Conservation (phyloP, 2,888 invertebrate genomes). For the Torymus auratus region DNA sequence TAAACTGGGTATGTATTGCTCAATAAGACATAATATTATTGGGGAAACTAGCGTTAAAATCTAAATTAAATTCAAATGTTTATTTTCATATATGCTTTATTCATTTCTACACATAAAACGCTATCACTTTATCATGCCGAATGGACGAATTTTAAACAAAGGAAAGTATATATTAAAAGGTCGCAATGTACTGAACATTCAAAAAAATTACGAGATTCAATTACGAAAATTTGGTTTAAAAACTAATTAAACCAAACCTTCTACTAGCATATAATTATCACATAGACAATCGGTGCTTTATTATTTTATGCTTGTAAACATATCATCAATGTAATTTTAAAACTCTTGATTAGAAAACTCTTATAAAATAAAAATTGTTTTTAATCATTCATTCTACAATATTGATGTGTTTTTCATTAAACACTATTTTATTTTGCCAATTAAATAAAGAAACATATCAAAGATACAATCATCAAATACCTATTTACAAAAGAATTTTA, state of each 20-base stretch:
- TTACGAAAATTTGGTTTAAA: conserved; percentile 29
- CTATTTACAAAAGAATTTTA: conserved; percentile 26
- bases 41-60: too few relatives aligned
- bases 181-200: conserved; percentile 45
- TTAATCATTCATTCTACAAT: conserved; percentile 21
- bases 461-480: conserved; percentile 3
- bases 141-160: conserved; percentile 34
- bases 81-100: conserved; percentile 35
- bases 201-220: conserved; percentile 52
- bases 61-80: background rate
- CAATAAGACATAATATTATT: too few relatives aligned
- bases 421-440: conserved; percentile 21
- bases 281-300: conserved; percentile 23
- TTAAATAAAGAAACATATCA: conserved; percentile 10
- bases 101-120: conserved; percentile 35
- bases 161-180: conserved; percentile 33
- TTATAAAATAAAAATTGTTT: background rate
- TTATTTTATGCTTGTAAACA: conserved; percentile 1
- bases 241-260: conserved; percentile 16
- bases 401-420: conserved; percentile 4
- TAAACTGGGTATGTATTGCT: too few relatives aligned
- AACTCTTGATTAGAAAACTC: background rate
- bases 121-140: background rate
- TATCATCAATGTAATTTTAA: background rate
- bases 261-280: conserved; percentile 29